Evolutionary conservation across 2,888 invertebrate species (phyloP), one percentile per base, ranked within the genome.

Genomic region (Halictus ligatus): DNA sequence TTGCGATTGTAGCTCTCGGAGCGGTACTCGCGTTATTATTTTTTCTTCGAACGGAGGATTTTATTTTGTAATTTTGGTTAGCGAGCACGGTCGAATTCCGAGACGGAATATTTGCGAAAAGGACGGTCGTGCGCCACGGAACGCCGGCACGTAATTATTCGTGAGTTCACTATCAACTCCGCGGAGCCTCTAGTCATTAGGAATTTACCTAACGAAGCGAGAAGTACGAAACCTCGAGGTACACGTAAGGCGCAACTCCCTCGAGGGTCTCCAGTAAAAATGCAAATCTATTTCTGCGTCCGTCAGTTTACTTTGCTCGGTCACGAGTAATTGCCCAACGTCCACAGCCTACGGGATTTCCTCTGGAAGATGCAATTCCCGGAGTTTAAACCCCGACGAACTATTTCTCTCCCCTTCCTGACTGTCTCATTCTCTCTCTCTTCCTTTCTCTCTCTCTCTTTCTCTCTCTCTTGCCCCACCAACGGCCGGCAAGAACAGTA

Each of bases 241-340:
- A 75, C 75, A 78, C 87, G 82, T 80, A 83, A 86, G 86, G 75
- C 82, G 79, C 71, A 78, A 71, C 81, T 76, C 43, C 71, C 58
- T 54, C 13, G 78, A 71, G 81, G 71, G 71, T 60, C 50, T 50
- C 71, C 21, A 64, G 74, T 87, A 88, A 88, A 89, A 89, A 89
- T 89, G 87, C 86, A 89, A 89, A 89, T 89, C 89, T 77, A 87
- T 89, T 87, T 89, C 87, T 87, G 71, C 83, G 80, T 83, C 81
- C 60, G 83, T 85, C 78, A 80, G 89, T 89, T 89, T 89, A 81
- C 82, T 86, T 83, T 85, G 74, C 87, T 83, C 83, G 85, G 88
- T 81, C 81, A 84, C 85, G 87, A 85, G 87, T 89, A 89, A 89
- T 89, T 89, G 87, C 85, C 86, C 85, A 87, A 77, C 84, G 88